A percentile compares a stretch with the other conserved stretches of the same genome.
phyloP scores from a whole-genome alignment of 2,888 invertebrate species.

The Halocaridina rubra region DNA sequence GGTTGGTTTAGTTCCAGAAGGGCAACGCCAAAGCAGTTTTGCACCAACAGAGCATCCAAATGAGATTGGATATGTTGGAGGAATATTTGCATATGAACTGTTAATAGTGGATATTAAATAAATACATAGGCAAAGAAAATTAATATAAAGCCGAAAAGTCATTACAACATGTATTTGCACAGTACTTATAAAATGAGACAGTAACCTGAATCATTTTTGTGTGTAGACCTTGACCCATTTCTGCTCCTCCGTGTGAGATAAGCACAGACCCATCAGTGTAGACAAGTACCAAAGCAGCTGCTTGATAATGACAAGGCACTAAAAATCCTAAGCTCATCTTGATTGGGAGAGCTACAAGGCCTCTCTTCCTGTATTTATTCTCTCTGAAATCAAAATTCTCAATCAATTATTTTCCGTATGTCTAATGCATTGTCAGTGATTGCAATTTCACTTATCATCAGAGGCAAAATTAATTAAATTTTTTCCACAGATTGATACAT shows the following conservation, averaged over 20 bases:
- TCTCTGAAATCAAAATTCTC: too few relatives aligned
- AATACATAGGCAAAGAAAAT: not conserved
- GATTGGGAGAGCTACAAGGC: conserved; percentile 83
- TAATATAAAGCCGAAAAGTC: too few relatives aligned
- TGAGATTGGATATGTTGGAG: too few relatives aligned
- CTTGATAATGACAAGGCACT: conserved; percentile 82
- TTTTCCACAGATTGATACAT: too few relatives aligned
- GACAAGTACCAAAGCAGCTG: conserved; percentile 86
- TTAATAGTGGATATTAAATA: not conserved
- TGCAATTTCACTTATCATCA: too few relatives aligned
- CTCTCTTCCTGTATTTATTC: conserved; percentile 88
- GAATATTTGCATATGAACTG: not conserved
- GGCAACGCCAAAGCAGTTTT: too few relatives aligned
- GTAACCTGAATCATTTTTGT: conserved; percentile 92
- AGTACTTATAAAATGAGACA: not conserved
- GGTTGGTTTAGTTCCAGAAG: too few relatives aligned
- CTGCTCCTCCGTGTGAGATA: conserved; percentile 86
- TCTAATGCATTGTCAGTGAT: too few relatives aligned
- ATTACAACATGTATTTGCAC: not conserved
- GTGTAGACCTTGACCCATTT: conserved; percentile 97
- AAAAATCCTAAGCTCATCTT: conserved; percentile 88
- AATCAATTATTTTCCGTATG: too few relatives aligned
- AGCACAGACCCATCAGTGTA: conserved; percentile 84
- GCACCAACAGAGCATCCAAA: too few relatives aligned
- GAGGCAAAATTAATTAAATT: too few relatives aligned